These are phyloP conservation scores for Abramis brama DNA, from an alignment of 2,113 vertebrate genomes.

Conservation along the genomic window DNA sequence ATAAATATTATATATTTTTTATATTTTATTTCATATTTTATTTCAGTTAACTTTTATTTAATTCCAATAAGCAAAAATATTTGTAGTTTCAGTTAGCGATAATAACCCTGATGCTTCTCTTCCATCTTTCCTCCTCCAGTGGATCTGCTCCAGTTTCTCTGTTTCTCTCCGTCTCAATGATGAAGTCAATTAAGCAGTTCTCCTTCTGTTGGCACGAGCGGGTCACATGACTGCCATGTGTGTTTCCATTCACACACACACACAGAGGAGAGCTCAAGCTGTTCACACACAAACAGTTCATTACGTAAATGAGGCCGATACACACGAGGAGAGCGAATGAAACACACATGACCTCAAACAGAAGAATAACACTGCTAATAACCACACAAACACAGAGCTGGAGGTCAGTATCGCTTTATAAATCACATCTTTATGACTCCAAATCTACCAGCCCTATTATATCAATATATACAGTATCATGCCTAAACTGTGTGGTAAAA, in stretches of 20 bases:
- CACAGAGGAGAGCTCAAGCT: constrained; percentile 65
- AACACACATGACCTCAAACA: not conserved
- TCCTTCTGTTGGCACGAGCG: constrained; percentile 69
- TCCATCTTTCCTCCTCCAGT: not conserved
- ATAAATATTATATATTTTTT: no score
- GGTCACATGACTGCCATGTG: constrained; percentile 66
- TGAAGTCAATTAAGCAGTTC: constrained; percentile 81
- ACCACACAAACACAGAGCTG: not conserved
- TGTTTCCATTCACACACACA: constrained; percentile 69
- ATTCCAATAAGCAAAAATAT: no score
- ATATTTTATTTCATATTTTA: no score
- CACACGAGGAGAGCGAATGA: not conserved
- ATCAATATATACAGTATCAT: not conserved
- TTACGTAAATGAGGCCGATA: constrained; percentile 18
- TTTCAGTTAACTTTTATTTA: no score
- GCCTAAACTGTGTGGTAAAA: not conserved
- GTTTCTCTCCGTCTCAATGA: constrained; percentile 47
- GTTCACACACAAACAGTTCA: constrained; percentile 61
- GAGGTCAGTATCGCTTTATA: not conserved
- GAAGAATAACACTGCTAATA: not conserved
- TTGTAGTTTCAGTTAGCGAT: no score
- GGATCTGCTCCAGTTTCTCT: not conserved
- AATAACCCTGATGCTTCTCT: no score
- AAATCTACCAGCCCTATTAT: not conserved
- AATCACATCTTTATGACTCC: not conserved